Base-by-base conservation (phyloP, 2,888 invertebrate species). In the Lepidocyrtoides sp. region DNA sequence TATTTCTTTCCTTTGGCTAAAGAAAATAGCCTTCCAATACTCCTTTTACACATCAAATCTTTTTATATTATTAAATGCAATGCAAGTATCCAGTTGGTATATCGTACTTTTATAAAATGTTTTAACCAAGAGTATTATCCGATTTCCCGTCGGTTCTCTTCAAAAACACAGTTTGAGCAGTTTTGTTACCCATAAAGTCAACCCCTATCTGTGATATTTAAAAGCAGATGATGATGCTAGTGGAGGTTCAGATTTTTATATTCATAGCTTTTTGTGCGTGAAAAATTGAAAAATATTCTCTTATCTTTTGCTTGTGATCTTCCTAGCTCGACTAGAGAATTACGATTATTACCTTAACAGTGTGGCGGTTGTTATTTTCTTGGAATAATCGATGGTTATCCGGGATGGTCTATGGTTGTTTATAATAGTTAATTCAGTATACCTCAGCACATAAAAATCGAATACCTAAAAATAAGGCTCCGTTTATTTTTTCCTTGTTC, bases 151-250 rank as follows among this genome's bases (percentile, higher is more conserved):
- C 88, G 88, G 88, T 54, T 41, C 60, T 41, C 26, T 87, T 81
- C 48, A 88, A 72, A 81, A 69, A 23, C 87, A 87, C 88, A 81
- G 88, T 69, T 69, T 81, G 81, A 81, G 69, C 54, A 69, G 66
- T 88, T 66, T 88, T 81, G 17, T 44, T 41, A 29, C 26, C 63
- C 77, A 86, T 86, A 86, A 88, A 66, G 5, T 17, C 48, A 69
- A 69, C 82, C 66, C 89, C 89, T 44, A 10, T 41, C 26, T 26
- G 2, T n/a, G 17, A 20, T 29, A 75, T 17, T 36, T 4, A 4
- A 41, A 7, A 41, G n/a, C 41, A 41, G 5, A 41, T 41, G 41
- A 4, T 10, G 4, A 41, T 10, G 41, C 41, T 7, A 85, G 26
- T 69, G n/a, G n/a, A n/a, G n/a, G n/a, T n/a, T n/a, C n/a, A n/a